These are phyloP conservation scores for Salvelinus alpinus DNA, from an alignment of 2,113 vertebrate genomes.

Conservation along the genomic window DNA sequence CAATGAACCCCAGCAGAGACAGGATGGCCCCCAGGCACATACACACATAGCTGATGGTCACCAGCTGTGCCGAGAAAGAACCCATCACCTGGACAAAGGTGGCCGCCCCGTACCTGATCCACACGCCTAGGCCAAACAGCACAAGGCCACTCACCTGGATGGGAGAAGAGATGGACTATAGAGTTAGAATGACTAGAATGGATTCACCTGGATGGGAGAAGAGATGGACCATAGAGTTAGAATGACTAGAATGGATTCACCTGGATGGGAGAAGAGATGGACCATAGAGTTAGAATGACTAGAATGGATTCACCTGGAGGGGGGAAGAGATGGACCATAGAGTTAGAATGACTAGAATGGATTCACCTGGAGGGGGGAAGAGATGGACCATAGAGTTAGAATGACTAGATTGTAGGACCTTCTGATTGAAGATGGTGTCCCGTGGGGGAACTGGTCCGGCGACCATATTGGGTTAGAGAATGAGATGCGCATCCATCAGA, in stretches of 20 bases:
- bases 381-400: too few species aligned
- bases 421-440: too few species aligned
- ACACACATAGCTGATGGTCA: slow-evolving; percentile 23
- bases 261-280: slow-evolving; percentile 28
- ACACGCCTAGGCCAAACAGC: slow-evolving; percentile 33
- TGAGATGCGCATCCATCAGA: too few species aligned
- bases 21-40: not conserved
- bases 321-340: slow-evolving; percentile 3
- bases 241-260: not conserved
- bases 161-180: slow-evolving; percentile 3
- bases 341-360: too few species aligned
- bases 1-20: not conserved
- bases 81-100: slow-evolving; percentile 30
- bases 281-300: too few species aligned
- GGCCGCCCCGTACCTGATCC: slow-evolving; percentile 15
- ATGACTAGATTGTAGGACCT: not conserved
- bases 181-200: too few species aligned
- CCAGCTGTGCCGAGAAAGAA: not conserved
- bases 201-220: too few species aligned
- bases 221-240: too few species aligned
- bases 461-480: too few species aligned
- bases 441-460: too few species aligned
- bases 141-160: slow-evolving; percentile 30
- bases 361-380: too few species aligned
- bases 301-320: slow-evolving; percentile 20